These are phyloP conservation scores for Champsocephalus gunnari DNA, from an alignment of 2,797 vertebrate species.

Conservation along the genomic window DNA sequence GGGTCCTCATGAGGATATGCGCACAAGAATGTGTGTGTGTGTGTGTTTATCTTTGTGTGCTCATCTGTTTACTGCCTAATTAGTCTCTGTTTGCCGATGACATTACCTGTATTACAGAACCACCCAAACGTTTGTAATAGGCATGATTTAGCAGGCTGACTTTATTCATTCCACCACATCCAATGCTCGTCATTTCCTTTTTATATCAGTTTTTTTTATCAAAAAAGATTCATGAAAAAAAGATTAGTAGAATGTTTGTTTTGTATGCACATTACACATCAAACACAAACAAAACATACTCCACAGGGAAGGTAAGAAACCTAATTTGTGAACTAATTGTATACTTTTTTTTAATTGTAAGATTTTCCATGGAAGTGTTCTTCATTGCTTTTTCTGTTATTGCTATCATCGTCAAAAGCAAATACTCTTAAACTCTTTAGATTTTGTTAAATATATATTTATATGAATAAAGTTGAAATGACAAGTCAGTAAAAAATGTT, in stretches of 20 bases:
- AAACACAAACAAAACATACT: not conserved
- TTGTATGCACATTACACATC: not conserved
- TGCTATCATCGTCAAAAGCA: conserved; percentile 1
- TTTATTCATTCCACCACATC: not conserved
- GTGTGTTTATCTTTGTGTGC: conserved; percentile 23
- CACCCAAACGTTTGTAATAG: conserved; percentile 28
- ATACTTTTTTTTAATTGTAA: not conserved
- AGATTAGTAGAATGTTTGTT: too few species aligned
- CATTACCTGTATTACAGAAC: conserved; percentile 52
- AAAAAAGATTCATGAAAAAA: not conserved
- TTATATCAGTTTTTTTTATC: not conserved
- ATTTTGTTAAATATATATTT: not conserved
- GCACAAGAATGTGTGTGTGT: not conserved
- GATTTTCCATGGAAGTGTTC: not conserved
- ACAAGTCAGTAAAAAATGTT: not conserved
- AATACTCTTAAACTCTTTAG: not conserved
- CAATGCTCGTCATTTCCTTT: not conserved
- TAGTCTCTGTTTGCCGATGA: conserved; percentile 64
- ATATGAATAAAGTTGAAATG: not conserved
- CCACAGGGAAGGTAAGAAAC: not conserved
- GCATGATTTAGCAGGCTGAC: conserved; percentile 26
- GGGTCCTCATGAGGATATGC: conserved; percentile 12
- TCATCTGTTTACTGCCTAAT: conserved; percentile 66
- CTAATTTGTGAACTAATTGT: not conserved
- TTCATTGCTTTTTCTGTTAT: not conserved